Evolutionary conservation across 35 echinoderm and acorn worm genomes (phyloP).

Genomic region (Apostichopus californicus): DNA sequence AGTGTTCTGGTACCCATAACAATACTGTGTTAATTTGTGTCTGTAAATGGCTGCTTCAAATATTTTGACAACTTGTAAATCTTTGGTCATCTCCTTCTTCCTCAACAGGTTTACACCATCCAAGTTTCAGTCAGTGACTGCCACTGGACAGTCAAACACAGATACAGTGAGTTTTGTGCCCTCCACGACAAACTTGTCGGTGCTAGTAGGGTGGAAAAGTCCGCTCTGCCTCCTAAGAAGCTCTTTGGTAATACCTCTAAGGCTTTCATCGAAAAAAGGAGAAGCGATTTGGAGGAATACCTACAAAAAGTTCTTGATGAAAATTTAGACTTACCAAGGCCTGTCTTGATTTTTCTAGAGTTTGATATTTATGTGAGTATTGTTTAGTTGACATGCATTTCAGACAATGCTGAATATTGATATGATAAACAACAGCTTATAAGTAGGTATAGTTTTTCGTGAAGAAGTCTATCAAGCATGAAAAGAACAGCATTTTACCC

Average conservation of each 20-base stretch:
- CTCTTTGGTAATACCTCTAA: slow-evolving; percentile 85
- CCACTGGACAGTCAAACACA: slow-evolving; percentile 85
- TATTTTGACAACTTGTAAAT: too few relatives aligned
- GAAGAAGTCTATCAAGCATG: too few relatives aligned
- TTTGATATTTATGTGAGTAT: slow-evolving; percentile 99
- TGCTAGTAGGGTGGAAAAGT: slow-evolving; percentile 56
- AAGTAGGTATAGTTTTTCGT: too few relatives aligned
- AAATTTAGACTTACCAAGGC: slow-evolving; percentile 63
- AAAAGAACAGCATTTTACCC: too few relatives aligned
- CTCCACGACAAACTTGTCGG: slow-evolving; percentile 82
- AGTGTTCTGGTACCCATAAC: too few relatives aligned
- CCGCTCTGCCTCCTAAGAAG: slow-evolving; percentile 86
- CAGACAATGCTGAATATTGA: too few relatives aligned
- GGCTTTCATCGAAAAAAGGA: slow-evolving; percentile 89
- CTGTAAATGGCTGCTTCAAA: too few relatives aligned
- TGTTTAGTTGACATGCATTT: neutral
- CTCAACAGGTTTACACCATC: slow-evolving; percentile 88
- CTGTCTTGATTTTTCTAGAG: slow-evolving; percentile 78
- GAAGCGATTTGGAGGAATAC: slow-evolving; percentile 77
- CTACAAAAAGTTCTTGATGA: slow-evolving; percentile 73
- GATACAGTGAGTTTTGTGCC: slow-evolving; percentile 95
- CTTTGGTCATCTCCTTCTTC: neutral
- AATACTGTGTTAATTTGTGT: too few relatives aligned
- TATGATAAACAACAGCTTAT: too few relatives aligned
- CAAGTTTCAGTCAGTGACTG: slow-evolving; percentile 74